Base-by-base conservation (phyloP, 1,140 invertebrate species). In the Zaprionus gabonicus region DNA sequence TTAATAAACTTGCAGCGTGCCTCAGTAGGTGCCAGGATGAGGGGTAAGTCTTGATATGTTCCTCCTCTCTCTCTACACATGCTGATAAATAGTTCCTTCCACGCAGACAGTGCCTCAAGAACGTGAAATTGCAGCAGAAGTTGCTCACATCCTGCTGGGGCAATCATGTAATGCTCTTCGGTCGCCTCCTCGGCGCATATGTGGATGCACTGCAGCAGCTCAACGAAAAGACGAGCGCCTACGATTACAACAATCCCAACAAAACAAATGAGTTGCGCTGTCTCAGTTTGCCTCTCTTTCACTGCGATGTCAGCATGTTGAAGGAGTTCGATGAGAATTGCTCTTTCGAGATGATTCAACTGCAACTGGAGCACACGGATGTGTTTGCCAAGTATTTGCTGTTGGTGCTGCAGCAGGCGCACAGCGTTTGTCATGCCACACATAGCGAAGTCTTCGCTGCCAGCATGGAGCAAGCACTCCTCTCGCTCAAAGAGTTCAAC, bases 1-100 rank as follows among this genome's bases (percentile, higher is more conserved):
- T 92, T 0, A 92, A 92, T 27, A 92, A 92, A 25, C 72, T 92
- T 10, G 58, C 82, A 9, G 80, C 76, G 15, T 82, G 68, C 20
- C 56, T 91, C 0, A 76, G 55, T 10, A 60, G 70, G 17, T 38
- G 63, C 10, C 25, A n/a, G 3, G 72, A 82, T 20, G 57, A 75
- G 51, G 67, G 81, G 85, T 90, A 57, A 20, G 44, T 51, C 1
- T 15, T 20, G 17, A 36, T 13, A 31, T 46, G 17, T 12, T 25
- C 6, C 7, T 5, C n/a, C 1, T 31, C 10, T 12, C 12, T 31
- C 23, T 31, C 6, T 23, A 17, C 27, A 17, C 10, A 7, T 34
- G 27, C 25, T 56, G 9, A 46, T 20, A 23, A 5, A 10, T 12
- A 44, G 4, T 36, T 23, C 3, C 9, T 1, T 34, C 9, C 31